These are phyloP conservation scores for Sarcophaga rosellei DNA, from an alignment of 2,888 invertebrate genomes.

Conservation along the genomic window DNA sequence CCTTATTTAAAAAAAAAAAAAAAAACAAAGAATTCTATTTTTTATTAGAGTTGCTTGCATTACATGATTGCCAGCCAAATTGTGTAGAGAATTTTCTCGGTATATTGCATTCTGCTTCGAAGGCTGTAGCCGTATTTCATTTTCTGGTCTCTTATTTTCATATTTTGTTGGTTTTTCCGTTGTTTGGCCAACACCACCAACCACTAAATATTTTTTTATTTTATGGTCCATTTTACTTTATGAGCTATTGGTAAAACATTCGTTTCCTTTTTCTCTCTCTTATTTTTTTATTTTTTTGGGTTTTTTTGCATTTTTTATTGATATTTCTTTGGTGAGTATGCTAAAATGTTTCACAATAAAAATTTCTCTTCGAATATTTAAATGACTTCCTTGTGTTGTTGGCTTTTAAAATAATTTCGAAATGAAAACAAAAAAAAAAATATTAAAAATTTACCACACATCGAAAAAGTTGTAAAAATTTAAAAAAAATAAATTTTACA, in stretches of 20 bases:
- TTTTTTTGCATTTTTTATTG: not conserved
- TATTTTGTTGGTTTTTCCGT: not conserved
- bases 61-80: conserved; percentile 20
- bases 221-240: conserved; percentile 50
- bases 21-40: too few species aligned
- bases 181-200: not conserved
- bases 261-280: too few species aligned
- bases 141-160: not conserved
- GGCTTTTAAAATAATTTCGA: too few species aligned
- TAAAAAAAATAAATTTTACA: too few species aligned
- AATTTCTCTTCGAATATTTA: not conserved
- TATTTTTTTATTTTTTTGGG: not conserved
- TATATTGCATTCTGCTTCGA: too few species aligned
- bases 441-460: not conserved
- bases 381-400: not conserved
- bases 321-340: not conserved
- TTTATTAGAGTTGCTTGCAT: too few species aligned
- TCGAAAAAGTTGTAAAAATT: not conserved
- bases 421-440: not conserved
- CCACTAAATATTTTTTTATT: conserved; percentile 1
- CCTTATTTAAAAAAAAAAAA: too few species aligned
- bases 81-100: conserved; percentile 1
- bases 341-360: not conserved
- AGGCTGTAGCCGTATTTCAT: too few species aligned
- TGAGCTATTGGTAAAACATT: conserved; percentile 32